Evolutionary conservation across 2,888 invertebrate species (phyloP).

Genomic region (Lycocerus yunnanus): DNA sequence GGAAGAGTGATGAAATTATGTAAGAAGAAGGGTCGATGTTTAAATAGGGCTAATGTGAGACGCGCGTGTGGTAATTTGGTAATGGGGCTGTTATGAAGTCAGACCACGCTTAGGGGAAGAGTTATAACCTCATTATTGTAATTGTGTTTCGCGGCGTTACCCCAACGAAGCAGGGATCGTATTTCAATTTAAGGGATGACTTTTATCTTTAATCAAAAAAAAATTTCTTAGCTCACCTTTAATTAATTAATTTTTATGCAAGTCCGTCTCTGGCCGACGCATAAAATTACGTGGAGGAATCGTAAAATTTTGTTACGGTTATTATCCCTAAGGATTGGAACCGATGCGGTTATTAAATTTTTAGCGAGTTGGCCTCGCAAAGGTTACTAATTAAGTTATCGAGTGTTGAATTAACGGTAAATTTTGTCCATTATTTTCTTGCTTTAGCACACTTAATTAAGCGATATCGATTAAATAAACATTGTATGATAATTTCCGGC

Average conservation of each 20-base stretch:
- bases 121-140: constrained; percentile 39
- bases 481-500: constrained; percentile 51
- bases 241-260: background rate
- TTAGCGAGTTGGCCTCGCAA: background rate
- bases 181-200: background rate
- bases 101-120: constrained; percentile 35
- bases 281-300: background rate
- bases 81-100: constrained; percentile 41
- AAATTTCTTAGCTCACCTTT: background rate
- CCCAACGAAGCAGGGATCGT: background rate
- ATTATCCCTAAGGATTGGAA: background rate
- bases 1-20: constrained; percentile 21
- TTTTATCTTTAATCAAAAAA: background rate
- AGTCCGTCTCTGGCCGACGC: background rate
- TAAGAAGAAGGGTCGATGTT: constrained; percentile 34
- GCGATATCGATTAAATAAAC: constrained; percentile 48
- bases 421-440: constrained; percentile 13
- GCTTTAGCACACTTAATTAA: constrained; percentile 36
- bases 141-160: constrained; percentile 27
- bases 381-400: background rate
- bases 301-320: background rate
- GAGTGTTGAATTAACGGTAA: constrained; percentile 8
- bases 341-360: background rate
- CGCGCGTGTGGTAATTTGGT: constrained; percentile 44
- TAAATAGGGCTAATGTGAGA: constrained; percentile 42